Evolutionary conservation across 2,113 vertebrate genomes (phyloP).

Genomic region (Pipra filicauda): DNA sequence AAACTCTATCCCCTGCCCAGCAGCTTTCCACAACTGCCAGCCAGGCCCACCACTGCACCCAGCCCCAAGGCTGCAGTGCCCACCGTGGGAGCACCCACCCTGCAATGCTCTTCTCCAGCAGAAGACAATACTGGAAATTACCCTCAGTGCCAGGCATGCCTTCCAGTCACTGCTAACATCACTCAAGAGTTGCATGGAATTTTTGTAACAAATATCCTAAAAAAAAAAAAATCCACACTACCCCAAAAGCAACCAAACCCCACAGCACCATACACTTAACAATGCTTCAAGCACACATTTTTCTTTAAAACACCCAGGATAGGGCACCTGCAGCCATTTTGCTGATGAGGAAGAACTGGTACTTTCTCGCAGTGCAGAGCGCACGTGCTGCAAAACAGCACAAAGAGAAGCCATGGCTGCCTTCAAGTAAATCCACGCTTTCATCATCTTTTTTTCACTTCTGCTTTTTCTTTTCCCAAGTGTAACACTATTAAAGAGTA

Average conservation of each 20-base stretch:
- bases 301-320: fast-evolving
- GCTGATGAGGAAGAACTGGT: background rate
- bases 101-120: background rate
- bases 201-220: background rate
- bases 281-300: fast-evolving
- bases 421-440: background rate
- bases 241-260: background rate
- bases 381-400: background rate
- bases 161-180: background rate
- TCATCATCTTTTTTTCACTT: background rate
- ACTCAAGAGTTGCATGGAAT: fast-evolving
- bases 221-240: background rate
- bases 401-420: fast-evolving
- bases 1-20: no score
- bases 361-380: fast-evolving
- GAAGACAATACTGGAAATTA: background rate
- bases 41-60: fast-evolving
- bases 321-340: background rate
- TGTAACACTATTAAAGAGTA: background rate
- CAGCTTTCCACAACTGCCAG: background rate
- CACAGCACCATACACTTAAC: background rate
- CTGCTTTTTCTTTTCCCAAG: background rate
- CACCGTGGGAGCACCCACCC: fast-evolving
- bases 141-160: background rate
- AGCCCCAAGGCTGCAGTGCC: background rate